Conservation (phyloP, 2,888 invertebrate genomes). For the Mythimna impura region DNA sequence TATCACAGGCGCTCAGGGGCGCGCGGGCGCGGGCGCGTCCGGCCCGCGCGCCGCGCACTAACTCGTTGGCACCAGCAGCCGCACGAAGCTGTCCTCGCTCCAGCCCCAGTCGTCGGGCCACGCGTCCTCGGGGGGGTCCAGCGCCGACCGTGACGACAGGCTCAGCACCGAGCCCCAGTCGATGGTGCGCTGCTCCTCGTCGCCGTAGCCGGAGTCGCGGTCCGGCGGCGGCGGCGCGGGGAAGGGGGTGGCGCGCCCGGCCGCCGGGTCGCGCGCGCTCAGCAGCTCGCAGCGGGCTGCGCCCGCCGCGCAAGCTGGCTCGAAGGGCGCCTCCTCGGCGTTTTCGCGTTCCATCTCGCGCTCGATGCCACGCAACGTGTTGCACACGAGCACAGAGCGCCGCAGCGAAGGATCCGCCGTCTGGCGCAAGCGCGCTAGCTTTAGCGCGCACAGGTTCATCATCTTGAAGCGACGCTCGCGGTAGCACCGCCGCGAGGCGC, state of each 20-base stretch:
- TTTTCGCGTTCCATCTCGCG: slow-evolving; percentile 95
- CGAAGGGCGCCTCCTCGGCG: slow-evolving; percentile 89
- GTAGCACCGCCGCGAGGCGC: slow-evolving; percentile 95
- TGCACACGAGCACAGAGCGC: slow-evolving; percentile 97
- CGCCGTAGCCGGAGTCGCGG: slow-evolving; percentile 94
- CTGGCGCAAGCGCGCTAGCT: slow-evolving; percentile 96
- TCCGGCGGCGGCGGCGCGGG: slow-evolving; percentile 90
- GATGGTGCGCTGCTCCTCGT: slow-evolving; percentile 95
- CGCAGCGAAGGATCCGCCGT: slow-evolving; percentile 97
- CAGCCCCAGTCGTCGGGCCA: slow-evolving; percentile 92
- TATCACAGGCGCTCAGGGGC: slow-evolving; percentile 88
- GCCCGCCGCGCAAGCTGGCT: slow-evolving; percentile 84
- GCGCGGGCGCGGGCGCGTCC: slow-evolving; percentile 87
- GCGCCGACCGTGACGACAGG: slow-evolving; percentile 95
- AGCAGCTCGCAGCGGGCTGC: slow-evolving; percentile 92
- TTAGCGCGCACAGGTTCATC: slow-evolving; percentile 97
- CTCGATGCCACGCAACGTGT: slow-evolving; percentile 96
- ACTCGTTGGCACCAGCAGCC: slow-evolving; percentile 93
- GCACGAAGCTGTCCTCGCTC: slow-evolving; percentile 93
- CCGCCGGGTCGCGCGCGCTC: slow-evolving; percentile 83
- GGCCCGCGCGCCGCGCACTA: slow-evolving; percentile 90
- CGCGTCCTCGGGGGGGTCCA: slow-evolving; percentile 95
- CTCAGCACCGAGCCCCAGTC: slow-evolving; percentile 98
- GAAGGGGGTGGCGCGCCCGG: slow-evolving; percentile 93
- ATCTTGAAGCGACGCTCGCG: slow-evolving; percentile 96